Evolutionary conservation across 30 jellyfish, hydroid and myxozoan genomes (phyloP).

Genomic region (Hydractinia echinata): DNA sequence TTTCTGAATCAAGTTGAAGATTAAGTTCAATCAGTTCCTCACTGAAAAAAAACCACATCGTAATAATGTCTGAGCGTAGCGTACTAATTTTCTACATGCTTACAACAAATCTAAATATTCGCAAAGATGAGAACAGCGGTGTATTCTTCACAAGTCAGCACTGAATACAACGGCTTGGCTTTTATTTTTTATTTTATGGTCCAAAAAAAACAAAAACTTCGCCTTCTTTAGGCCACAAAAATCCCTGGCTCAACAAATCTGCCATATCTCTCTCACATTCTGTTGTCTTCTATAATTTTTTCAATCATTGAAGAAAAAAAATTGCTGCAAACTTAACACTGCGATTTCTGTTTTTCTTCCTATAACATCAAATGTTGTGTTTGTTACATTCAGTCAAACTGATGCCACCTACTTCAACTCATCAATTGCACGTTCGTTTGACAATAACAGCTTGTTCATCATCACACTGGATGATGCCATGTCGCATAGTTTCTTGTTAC

Average conservation of each 20-base stretch:
- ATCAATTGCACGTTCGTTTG: constrained; percentile 57
- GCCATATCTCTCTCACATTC: too few species aligned
- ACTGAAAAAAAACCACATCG: constrained; percentile 18
- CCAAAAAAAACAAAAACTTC: too few species aligned
- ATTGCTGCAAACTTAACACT: too few species aligned
- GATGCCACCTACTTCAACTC: constrained; percentile 47
- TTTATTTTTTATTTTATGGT: too few species aligned
- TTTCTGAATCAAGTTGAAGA: constrained; percentile 52
- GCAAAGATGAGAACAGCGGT: neutral
- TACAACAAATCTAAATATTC: neutral
- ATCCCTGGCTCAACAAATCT: too few species aligned
- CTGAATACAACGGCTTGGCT: too few species aligned
- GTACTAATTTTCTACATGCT: neutral
- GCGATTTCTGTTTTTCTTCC: too few species aligned
- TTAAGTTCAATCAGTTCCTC: constrained; percentile 62
- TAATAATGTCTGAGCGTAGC: neutral
- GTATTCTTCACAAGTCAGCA: too few species aligned
- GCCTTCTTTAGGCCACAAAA: too few species aligned
- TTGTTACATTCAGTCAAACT: neutral
- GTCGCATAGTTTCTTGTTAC: constrained; percentile 48
- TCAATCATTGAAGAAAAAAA: too few species aligned
- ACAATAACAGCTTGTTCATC: constrained; percentile 49
- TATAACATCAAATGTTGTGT: neutral
- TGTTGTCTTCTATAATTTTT: too few species aligned
- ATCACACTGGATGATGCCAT: constrained; percentile 68